Conservation (phyloP, 2,113 vertebrate genomes). For the Hiodon alosoides region DNA sequence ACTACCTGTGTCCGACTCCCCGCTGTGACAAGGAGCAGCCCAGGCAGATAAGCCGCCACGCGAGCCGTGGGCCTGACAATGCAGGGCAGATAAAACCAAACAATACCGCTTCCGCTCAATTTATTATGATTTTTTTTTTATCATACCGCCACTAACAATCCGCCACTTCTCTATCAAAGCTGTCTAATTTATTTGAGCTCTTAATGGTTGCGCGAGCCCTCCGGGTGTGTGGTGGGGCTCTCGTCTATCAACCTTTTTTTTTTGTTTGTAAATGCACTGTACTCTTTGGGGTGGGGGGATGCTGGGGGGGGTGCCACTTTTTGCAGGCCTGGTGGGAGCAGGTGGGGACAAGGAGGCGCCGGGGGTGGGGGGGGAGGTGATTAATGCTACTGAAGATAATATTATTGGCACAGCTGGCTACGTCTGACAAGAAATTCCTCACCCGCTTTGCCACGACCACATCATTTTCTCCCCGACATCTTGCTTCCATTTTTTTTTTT, state of each 20-base stretch:
- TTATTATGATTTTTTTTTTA: constrained; percentile 15
- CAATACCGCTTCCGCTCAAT: not conserved
- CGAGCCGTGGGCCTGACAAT: not conserved
- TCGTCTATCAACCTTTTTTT: constrained; percentile 55
- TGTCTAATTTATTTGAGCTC: constrained; percentile 37
- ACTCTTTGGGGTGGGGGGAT: constrained; percentile 62
- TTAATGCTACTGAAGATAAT: constrained; percentile 74
- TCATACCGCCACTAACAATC: constrained; percentile 14
- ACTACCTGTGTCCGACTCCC: constrained; percentile 2
- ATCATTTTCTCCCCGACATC: constrained; percentile 68
- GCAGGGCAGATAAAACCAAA: constrained; percentile 12
- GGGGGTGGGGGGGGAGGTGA: constrained; percentile 73
- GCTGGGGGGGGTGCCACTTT: constrained; percentile 68
- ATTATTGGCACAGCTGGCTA: constrained; percentile 79
- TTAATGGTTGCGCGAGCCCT: constrained; percentile 50
- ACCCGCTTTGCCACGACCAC: constrained; percentile 70
- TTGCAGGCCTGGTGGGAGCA: constrained; percentile 72
- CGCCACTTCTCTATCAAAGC: constrained; percentile 35
- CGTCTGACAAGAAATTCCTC: constrained; percentile 74
- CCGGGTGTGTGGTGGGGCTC: constrained; percentile 53
- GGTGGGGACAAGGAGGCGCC: constrained; percentile 65
- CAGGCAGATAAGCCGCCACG: not conserved
- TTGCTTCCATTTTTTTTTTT: constrained; percentile 51
- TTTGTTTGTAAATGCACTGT: constrained; percentile 41
- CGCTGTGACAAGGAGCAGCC: not conserved